Evolutionary conservation across 1,140 invertebrate genomes (phyloP), one percentile per base, ranked within the genome.

Genomic region (Habropoda laboriosa): DNA sequence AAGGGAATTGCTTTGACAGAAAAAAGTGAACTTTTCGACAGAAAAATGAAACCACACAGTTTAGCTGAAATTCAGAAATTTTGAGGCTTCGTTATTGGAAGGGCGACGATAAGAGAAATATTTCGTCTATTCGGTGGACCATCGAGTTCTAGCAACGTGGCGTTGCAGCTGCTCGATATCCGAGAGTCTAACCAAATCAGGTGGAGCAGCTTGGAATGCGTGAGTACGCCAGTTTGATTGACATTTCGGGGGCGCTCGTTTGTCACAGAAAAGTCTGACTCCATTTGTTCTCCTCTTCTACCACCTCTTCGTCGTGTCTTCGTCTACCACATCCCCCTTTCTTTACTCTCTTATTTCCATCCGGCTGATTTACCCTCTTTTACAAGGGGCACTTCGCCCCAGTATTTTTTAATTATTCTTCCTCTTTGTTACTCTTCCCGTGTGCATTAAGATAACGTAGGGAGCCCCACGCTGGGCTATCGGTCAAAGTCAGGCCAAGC

Each of bases 221-320:
- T 67, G 77, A 76, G 66, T 51, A 70, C 79, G 77, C 75, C 40
- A 75, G 83, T 77, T 86, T 91, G 91, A 92, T 88, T 90, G 91
- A 92, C 91, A 79, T 92, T 92, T 92, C 81, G 88, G 89, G 91
- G 90, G 81, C 91, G 89, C 84, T 92, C 91, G 91, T 92, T 92
- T 91, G 90, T 92, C 91, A 91, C 88, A 79, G 73, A 80, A 85
- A 85, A 79, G 27, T 70, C 82, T 72, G 83, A 86, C 81, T 88
- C 79, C 86, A 84, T 89, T 89, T 87, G 66, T 89, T 80, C 70
- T n/a, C n/a, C n/a, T n/a, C 66, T 51, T 30, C 49, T 63, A 47
- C 40, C 13, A 13, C n/a, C 40, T 51, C 61, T 61, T 58, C 12
- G 51, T n/a, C 53, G 7, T 7, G 53, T 24, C 53, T 73, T 55